Conservation (phyloP, 1,140 invertebrate species). For the Aporrectodea caliginosa region DNA sequence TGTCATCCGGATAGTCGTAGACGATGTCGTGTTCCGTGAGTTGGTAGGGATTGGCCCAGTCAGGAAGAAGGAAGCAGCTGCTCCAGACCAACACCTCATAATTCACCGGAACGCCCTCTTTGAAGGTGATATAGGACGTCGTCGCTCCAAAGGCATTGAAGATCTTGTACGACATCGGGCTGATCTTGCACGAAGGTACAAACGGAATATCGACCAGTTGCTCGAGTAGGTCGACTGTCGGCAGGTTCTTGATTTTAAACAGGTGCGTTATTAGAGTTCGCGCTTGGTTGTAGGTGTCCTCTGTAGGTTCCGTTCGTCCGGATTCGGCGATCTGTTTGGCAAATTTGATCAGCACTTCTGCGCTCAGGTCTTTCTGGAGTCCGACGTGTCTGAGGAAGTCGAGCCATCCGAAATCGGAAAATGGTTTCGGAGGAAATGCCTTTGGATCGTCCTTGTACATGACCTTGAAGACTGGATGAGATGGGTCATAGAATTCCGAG, state of each 20-base stretch:
- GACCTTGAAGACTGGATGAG: constrained; percentile 22
- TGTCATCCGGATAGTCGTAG: not conserved
- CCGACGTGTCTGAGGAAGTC: constrained; percentile 20
- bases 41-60: constrained; percentile 28
- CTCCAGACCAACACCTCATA: constrained; percentile 28
- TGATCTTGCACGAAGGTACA: constrained; percentile 18
- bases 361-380: constrained; percentile 18
- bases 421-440: constrained; percentile 26
- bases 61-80: constrained; percentile 18
- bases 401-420: constrained; percentile 17
- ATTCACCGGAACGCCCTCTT: constrained; percentile 22
- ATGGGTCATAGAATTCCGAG: constrained; percentile 23
- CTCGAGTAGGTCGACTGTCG: constrained; percentile 6
- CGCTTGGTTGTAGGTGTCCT: constrained; percentile 19
- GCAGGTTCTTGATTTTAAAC: constrained; percentile 9
- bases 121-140: constrained; percentile 28
- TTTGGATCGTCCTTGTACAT: constrained; percentile 11
- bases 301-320: not conserved
- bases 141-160: not conserved
- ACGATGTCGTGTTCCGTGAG: constrained; percentile 2
- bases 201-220: constrained; percentile 21
- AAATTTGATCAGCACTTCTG: constrained; percentile 20
- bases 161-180: not conserved
- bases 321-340: constrained; percentile 26
- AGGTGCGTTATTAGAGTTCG: constrained; percentile 22